Evolutionary conservation across 2,797 vertebrate genomes (phyloP).

Genomic region (Gymnothorax javanicus): DNA sequence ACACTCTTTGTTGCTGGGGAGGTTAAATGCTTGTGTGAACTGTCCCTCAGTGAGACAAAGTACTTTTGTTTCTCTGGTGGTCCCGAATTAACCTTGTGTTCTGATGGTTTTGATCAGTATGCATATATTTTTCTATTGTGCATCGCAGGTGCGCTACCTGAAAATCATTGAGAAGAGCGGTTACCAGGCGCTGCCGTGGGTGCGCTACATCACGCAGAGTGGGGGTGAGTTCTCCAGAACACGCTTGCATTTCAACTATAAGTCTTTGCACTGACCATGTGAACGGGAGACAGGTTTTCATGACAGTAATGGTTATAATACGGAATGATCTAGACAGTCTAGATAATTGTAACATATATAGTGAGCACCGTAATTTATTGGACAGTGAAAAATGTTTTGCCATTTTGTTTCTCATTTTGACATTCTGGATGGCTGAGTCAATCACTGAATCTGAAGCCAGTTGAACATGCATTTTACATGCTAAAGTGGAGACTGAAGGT

Average conservation of each 20-base stretch:
- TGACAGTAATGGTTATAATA: not conserved
- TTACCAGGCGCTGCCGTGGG: slow-evolving; percentile 80
- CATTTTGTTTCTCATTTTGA: no score
- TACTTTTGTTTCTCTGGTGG: not conserved
- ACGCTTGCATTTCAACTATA: not conserved
- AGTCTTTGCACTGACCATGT: not conserved
- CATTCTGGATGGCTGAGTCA: no score
- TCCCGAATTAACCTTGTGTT: not conserved
- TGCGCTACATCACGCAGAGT: slow-evolving; percentile 81
- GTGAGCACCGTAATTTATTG: not conserved
- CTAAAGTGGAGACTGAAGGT: no score
- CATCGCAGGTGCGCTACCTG: slow-evolving; percentile 75
- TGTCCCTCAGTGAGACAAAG: not conserved
- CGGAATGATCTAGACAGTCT: not conserved
- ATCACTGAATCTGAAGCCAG: no score
- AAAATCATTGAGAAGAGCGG: slow-evolving; percentile 84
- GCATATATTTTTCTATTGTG: slow-evolving; percentile 9
- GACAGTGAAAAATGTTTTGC: not conserved
- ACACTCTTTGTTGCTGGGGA: not conserved
- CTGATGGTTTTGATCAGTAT: not conserved
- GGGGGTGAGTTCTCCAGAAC: slow-evolving; percentile 67
- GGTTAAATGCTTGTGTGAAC: slow-evolving; percentile 2
- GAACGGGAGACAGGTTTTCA: not conserved
- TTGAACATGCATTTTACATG: no score
- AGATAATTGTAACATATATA: not conserved